These are phyloP conservation scores for Salminus brasiliensis DNA, from an alignment of 2,113 vertebrate species.

Conservation along the genomic window DNA sequence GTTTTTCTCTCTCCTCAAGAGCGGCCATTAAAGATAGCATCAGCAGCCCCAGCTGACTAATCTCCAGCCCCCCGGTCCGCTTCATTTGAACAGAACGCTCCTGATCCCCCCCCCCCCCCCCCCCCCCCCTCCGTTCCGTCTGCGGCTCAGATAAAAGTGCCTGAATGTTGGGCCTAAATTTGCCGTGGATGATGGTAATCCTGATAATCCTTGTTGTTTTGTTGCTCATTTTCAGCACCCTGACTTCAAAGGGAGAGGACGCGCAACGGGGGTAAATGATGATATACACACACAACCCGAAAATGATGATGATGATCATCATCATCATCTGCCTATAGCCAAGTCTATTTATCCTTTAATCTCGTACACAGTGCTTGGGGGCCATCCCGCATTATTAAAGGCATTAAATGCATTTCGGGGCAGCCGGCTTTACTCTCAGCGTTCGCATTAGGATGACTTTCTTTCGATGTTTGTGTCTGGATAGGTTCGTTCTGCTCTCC, in stretches of 20 bases:
- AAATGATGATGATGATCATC: slow-evolving; percentile 36
- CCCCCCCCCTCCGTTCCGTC: slow-evolving; percentile 8
- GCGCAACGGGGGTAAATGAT: slow-evolving; percentile 8
- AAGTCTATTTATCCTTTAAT: slow-evolving; percentile 46
- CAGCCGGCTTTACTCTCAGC: background rate
- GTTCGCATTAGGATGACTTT: background rate
- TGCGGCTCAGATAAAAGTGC: slow-evolving; percentile 19
- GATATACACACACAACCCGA: slow-evolving; percentile 23
- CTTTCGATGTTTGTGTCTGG: background rate
- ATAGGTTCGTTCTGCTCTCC: background rate
- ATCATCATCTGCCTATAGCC: slow-evolving; percentile 29
- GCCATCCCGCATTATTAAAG: slow-evolving; percentile 13
- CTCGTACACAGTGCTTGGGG: slow-evolving; percentile 3
- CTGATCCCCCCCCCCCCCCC: slow-evolving; percentile 34
- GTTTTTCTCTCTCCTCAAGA: slow-evolving; percentile 15
- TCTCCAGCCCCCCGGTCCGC: slow-evolving; percentile 14
- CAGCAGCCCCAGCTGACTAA: slow-evolving; percentile 20
- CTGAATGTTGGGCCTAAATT: slow-evolving; percentile 34
- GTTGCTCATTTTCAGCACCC: slow-evolving; percentile 33
- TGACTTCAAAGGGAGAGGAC: slow-evolving; percentile 32
- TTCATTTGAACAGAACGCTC: slow-evolving; percentile 32
- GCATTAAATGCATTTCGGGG: slow-evolving; percentile 5
- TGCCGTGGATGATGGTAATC: slow-evolving; percentile 40
- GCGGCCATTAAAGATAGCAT: slow-evolving; percentile 30
- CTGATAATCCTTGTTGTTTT: slow-evolving; percentile 49